Conservation (phyloP, 2,113 vertebrate species). For the Oplegnathus fasciatus region DNA sequence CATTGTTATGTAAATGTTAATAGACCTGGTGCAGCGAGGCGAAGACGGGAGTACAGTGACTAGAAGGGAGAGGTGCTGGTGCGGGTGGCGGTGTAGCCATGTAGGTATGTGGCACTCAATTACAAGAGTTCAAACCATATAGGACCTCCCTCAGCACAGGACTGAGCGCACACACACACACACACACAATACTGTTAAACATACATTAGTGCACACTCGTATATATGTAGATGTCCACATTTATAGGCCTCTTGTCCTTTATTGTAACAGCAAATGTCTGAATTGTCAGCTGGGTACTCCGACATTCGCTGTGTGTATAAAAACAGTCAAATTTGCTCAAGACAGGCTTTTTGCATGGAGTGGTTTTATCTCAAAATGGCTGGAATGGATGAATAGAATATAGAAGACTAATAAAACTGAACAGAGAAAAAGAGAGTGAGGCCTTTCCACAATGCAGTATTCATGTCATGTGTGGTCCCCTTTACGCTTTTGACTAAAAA, state of each 20-base stretch:
- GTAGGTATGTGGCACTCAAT: conserved; percentile 60
- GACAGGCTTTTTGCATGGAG: background rate
- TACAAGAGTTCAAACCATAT: conserved; percentile 65
- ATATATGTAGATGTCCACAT: conserved; percentile 16
- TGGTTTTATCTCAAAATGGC: background rate
- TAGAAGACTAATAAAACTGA: background rate
- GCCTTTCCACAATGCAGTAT: background rate
- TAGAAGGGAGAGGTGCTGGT: conserved; percentile 33
- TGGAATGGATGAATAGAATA: background rate
- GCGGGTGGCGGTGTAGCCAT: conserved; percentile 16
- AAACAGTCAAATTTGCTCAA: background rate
- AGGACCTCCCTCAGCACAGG: conserved; percentile 23
- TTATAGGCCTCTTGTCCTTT: conserved; percentile 6
- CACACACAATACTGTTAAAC: background rate
- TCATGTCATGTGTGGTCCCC: background rate
- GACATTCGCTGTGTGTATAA: background rate
- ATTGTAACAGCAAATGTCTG: background rate
- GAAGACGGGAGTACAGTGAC: conserved; percentile 52
- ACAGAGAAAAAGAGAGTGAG: background rate
- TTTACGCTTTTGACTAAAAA: background rate
- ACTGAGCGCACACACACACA: background rate
- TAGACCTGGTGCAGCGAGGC: conserved; percentile 69
- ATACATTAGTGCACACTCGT: conserved; percentile 6
- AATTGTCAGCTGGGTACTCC: background rate
- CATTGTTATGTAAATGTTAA: conserved; percentile 85